Evolutionary conservation across 2,888 invertebrate species (phyloP).

Genomic region (Bruchidius siliquastri): DNA sequence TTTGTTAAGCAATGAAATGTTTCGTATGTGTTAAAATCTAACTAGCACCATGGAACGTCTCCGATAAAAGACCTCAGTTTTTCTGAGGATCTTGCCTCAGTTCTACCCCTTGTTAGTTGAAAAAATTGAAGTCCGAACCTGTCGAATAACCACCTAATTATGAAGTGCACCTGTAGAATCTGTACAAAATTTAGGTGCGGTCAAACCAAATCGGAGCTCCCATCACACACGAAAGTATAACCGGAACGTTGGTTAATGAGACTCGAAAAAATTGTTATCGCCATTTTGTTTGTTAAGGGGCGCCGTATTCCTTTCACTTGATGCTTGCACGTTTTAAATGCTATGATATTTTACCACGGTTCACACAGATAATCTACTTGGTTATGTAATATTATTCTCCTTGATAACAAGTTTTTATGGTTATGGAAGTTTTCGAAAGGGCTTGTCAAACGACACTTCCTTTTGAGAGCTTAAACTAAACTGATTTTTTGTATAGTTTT

Average conservation of each 20-base stretch:
- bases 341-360: background rate
- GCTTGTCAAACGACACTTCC: no score
- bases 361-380: background rate
- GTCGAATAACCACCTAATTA: background rate
- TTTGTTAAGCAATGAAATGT: no score
- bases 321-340: background rate
- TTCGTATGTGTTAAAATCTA: no score
- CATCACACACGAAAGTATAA: background rate
- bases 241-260: background rate
- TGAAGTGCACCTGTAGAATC: background rate
- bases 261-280: background rate
- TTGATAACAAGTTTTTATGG: background rate
- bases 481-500: no score
- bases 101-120: no score
- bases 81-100: no score
- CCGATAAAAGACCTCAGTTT: no score
- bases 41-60: no score
- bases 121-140: background rate
- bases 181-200: background rate
- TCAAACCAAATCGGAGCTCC: background rate
- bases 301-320: background rate
- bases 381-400: background rate
- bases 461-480: no score
- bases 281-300: background rate
- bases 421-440: no score